Percentiles rank a stretch among this genome's conserved stretches.
Evolutionary conservation across 2,113 vertebrate genomes (phyloP).

Genomic region (Lampris incognitus): DNA sequence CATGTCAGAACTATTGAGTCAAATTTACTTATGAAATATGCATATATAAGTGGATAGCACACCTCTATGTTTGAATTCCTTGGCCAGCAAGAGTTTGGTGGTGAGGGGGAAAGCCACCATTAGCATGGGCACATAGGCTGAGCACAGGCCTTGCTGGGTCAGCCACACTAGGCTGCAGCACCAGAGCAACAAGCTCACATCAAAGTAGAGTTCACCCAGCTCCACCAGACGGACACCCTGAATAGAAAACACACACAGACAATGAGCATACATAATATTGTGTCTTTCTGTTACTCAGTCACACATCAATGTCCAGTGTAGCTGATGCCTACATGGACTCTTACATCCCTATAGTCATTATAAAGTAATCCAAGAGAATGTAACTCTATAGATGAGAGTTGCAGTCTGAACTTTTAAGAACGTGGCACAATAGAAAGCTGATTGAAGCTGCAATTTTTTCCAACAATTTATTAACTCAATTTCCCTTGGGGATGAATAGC

Average conservation of each 20-base stretch:
- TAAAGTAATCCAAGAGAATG: too few relatives aligned
- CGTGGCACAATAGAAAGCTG: too few relatives aligned
- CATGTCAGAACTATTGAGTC: neutral
- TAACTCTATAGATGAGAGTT: too few relatives aligned
- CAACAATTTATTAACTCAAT: too few relatives aligned
- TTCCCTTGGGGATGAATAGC: too few relatives aligned
- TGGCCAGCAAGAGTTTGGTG: conserved; percentile 84
- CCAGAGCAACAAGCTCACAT: conserved; percentile 89
- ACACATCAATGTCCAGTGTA: too few relatives aligned
- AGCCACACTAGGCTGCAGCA: conserved; percentile 84
- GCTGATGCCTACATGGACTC: too few relatives aligned
- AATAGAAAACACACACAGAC: conserved; percentile 24
- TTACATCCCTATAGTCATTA: too few relatives aligned
- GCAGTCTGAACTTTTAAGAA: too few relatives aligned
- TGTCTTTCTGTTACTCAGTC: too few relatives aligned
- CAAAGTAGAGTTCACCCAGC: conserved; percentile 91
- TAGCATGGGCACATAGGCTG: conserved; percentile 90
- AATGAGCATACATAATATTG: neutral
- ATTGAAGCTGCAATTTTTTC: too few relatives aligned
- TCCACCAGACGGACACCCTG: conserved; percentile 86
- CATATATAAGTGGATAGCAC: conserved; percentile 2
- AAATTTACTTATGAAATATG: neutral
- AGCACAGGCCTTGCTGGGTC: conserved; percentile 88
- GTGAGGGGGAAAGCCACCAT: conserved; percentile 93
- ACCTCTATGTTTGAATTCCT: conserved; percentile 89